Base-by-base conservation (phyloP, 2,888 invertebrate genomes). In the Onthophagus sagittarius region DNA sequence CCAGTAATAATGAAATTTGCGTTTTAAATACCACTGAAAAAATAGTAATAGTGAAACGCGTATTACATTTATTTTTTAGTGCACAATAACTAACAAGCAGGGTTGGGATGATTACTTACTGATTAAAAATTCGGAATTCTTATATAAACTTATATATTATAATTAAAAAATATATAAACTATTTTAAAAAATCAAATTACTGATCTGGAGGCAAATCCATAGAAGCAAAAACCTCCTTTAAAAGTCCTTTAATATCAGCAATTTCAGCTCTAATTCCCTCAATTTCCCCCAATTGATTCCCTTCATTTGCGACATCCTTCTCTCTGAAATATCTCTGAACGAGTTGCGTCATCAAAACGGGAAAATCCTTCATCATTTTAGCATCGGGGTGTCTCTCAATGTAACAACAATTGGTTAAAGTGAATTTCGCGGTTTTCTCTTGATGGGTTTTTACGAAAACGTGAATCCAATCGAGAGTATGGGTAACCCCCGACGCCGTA, bases 291-390 rank as follows among this genome's bases (percentile, higher is more conserved):
- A 85, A 84, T 32, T 67, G 31, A 0, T 85, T 79, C 31, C 81
- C 82, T 76, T 84, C 84, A 5, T 79, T 83, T 0, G 74, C 72
- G 23, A 82, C 80, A 69, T 86, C 86, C 74, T 87, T 88, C 62
- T 87, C 86, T 63, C 89, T 85, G 78, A 90, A 90, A 82, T 90
- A 91, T 73, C 91, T 84, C 79, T 90, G 90, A 14, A 90, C 88
- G 23, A 91, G 82, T 72, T 88, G 86, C 0, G 89, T 86, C 87
- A 90, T 89, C 23, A 91, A 80, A 9, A 88, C 85, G 0, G 89
- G 87, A 78, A 88, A 90, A 75, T 88, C 87, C 63, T 83, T 81
- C 70, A 82, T 82, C 11, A 84, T 77, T 15, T 82, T 84, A 3
- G 83, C 81, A 69, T 86, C 86, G 6, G 85, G 75, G 63, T 87